phyloP scores from a whole-genome alignment of 2,888 invertebrate genomes.

The Tipula confusa region DNA sequence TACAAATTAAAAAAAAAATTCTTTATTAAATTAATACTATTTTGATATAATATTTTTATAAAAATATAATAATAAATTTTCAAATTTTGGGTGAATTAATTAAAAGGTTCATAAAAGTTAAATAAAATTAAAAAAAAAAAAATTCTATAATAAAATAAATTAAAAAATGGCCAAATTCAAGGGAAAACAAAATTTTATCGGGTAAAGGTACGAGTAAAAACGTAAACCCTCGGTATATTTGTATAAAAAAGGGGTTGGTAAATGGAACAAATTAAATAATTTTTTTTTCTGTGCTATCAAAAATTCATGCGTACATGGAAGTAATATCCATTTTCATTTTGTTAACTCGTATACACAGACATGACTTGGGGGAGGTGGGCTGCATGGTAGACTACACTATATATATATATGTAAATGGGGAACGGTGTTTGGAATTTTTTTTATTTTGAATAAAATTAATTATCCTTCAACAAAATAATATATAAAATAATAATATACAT shows the following conservation, averaged over 20 bases:
- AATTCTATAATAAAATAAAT: background rate
- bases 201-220: background rate
- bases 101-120: conserved; percentile 14
- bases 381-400: background rate
- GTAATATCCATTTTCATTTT: background rate
- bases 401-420: background rate
- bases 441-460: conserved; percentile 12
- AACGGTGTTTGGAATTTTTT: background rate
- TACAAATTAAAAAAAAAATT: background rate
- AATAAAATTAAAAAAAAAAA: background rate
- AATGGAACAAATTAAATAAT: background rate
- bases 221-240: background rate
- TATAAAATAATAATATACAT: background rate
- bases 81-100: background rate
- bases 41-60: background rate
- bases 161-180: background rate
- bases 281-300: background rate
- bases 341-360: background rate
- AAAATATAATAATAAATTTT: background rate
- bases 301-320: conserved; percentile 16
- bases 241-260: background rate
- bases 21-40: conserved; percentile 9
- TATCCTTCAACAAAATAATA: background rate
- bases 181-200: background rate
- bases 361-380: background rate